These are phyloP conservation scores for Anastrepha ludens DNA, from an alignment of 1,140 invertebrate genomes.

Conservation along the genomic window DNA sequence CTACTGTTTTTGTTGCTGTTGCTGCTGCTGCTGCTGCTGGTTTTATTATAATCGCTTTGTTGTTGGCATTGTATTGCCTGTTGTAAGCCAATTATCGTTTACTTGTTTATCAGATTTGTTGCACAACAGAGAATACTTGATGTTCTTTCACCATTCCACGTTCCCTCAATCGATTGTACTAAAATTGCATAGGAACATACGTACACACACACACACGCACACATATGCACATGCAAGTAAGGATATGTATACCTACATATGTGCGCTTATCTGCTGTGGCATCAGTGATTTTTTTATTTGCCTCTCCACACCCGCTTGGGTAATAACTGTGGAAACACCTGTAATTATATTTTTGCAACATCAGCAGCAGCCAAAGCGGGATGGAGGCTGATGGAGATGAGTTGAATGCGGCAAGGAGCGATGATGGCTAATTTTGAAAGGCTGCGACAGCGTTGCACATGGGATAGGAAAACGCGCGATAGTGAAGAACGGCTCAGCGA, in stretches of 20 bases:
- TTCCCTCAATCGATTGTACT: not conserved
- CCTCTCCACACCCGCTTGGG: not conserved
- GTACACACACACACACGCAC: not conserved
- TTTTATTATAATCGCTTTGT: conserved; percentile 26
- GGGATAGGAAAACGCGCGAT: not conserved
- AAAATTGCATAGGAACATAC: not conserved
- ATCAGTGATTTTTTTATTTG: not conserved
- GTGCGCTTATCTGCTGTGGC: not conserved
- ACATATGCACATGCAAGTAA: not conserved
- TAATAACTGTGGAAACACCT: conserved; percentile 39
- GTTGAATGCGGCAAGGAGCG: not conserved
- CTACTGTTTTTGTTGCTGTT: not conserved
- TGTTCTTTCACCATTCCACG: not conserved
- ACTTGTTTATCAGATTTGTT: conserved; percentile 31
- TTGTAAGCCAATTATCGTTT: conserved; percentile 40
- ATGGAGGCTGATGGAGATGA: not conserved
- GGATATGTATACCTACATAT: not conserved
- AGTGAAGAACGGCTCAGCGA: not conserved
- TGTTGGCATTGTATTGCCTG: conserved; percentile 25
- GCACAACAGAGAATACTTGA: not conserved
- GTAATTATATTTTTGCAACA: conserved; percentile 17
- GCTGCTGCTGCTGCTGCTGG: not conserved
- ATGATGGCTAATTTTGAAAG: conserved; percentile 8
- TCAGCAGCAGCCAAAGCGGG: not conserved
- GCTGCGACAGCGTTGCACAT: conserved; percentile 1